Evolutionary conservation across 1,140 invertebrate species (phyloP).

Genomic region (Oryzaephilus surinamensis): DNA sequence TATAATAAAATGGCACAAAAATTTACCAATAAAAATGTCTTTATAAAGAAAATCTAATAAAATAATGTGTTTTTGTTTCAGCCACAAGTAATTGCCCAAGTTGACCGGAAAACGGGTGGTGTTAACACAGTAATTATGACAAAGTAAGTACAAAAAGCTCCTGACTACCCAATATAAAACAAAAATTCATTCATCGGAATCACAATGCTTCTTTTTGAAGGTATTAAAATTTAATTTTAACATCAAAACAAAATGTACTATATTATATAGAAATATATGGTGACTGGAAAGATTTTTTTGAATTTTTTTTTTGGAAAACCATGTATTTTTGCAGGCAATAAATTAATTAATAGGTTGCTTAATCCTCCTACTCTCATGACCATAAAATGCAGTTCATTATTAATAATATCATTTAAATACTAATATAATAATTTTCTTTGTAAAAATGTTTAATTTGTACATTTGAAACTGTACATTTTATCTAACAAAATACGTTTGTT

Average conservation of each 20-base stretch:
- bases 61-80: conserved; percentile 22
- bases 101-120: conserved; percentile 35
- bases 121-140: conserved; percentile 34
- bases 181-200: conserved; percentile 30
- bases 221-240: conserved; percentile 21
- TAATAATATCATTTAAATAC: not conserved
- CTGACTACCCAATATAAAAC: conserved; percentile 10
- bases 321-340: conserved; percentile 31
- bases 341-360: conserved; percentile 22
- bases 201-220: conserved; percentile 31
- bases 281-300: conserved; percentile 23
- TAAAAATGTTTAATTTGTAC: not conserved
- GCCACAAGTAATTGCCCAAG: conserved; percentile 32
- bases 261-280: conserved; percentile 12
- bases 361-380: conserved; percentile 2
- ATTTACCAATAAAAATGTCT: not conserved
- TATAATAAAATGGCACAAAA: not conserved
- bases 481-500: not conserved
- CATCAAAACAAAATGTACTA: not conserved
- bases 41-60: not conserved
- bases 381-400: not conserved
- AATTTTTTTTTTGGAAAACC: conserved; percentile 27
- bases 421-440: not conserved
- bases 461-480: not conserved
- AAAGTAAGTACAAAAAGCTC: conserved; percentile 34